Percentiles rank a stretch among this genome's conserved stretches.
phyloP scores from a whole-genome alignment of 2,113 vertebrate species.

The Strix aluco region DNA sequence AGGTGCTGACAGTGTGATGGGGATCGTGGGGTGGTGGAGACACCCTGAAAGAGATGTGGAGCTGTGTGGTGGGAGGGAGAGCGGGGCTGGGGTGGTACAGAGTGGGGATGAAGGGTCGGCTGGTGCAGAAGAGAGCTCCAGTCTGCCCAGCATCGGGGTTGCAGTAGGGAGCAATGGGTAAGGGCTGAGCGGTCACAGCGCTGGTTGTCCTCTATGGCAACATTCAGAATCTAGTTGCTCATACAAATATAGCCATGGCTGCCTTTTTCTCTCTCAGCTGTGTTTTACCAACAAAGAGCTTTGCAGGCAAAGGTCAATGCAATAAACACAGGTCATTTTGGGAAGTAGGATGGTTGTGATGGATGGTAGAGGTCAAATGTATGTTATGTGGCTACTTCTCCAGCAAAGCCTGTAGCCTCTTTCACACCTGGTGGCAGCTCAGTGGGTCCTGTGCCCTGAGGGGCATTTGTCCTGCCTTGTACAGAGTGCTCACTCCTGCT shows the following conservation, averaged over 20 bases:
- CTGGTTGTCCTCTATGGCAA: background rate
- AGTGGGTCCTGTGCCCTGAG: background rate
- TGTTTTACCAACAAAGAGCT: background rate
- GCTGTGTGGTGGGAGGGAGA: background rate
- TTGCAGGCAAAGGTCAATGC: background rate
- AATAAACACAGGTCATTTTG: background rate
- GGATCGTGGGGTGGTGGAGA: background rate
- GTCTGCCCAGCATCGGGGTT: fast-evolving
- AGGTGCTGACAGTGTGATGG: fast-evolving
- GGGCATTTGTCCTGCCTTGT: background rate
- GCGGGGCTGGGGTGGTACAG: background rate
- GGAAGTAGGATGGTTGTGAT: background rate
- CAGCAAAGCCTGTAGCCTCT: background rate
- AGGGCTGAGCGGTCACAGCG: background rate
- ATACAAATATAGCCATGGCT: background rate
- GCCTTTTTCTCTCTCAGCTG: background rate
- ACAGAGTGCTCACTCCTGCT: background rate
- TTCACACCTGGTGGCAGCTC: background rate
- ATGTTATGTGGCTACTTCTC: background rate
- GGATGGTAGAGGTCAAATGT: background rate
- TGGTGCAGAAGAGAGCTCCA: background rate
- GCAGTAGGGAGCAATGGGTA: background rate
- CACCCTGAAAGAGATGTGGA: fast-evolving
- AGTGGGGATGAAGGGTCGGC: no score
- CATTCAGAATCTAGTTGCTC: background rate